Base-by-base conservation (phyloP, 2,888 invertebrate genomes). In the Rhagonycha lutea region DNA sequence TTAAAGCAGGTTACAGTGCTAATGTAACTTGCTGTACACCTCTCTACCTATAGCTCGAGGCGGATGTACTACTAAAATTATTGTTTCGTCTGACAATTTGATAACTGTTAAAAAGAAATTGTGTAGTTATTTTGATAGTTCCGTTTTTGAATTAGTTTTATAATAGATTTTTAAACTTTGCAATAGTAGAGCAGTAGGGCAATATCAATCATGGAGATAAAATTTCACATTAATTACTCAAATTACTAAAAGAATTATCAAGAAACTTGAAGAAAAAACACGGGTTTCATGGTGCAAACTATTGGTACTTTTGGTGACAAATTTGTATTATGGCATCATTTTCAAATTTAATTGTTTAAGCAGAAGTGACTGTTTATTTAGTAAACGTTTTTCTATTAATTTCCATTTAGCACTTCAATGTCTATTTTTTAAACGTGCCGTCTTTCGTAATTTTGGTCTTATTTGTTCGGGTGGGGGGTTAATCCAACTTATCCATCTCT, bases 1-100 rank as follows among this genome's bases (percentile, higher is more conserved):
- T 75, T 76, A 78, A 81, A 81, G 76, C 80, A 81, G 81, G 81
- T 81, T 80, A 80, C 79, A 75, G 76, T 80, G 79, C 76, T 80
- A 79, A 78, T 69, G 79, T 72, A 76, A 79, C 76, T 47, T 79
- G 79, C 70, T 79, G 74, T 70, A 71, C 74, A 61, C 70, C 23
- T 24, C 63, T 79, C 76, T 69, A 76, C 75, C 75, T 74, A 75
- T 62, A 72, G 69, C 72, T 67, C 60, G 32, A 69, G 70, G 72
- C 74, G 68, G 70, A 70, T 70, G 73, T 76, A 68, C 73, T 73
- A 68, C 69, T 70, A 72, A 65, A 73, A 70, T 67, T 47, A 47
- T 47, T 63, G 61, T 62, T 70, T 73, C 61, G 61, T 69, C 69
- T 18, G 11, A 11, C 23, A 69, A 63, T 29, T 65, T 65, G 69